Percentiles rank a stretch among this genome's conserved stretches.
Conservation (phyloP, 2,797 vertebrate species). For the Stomatorhinus walkeri region DNA sequence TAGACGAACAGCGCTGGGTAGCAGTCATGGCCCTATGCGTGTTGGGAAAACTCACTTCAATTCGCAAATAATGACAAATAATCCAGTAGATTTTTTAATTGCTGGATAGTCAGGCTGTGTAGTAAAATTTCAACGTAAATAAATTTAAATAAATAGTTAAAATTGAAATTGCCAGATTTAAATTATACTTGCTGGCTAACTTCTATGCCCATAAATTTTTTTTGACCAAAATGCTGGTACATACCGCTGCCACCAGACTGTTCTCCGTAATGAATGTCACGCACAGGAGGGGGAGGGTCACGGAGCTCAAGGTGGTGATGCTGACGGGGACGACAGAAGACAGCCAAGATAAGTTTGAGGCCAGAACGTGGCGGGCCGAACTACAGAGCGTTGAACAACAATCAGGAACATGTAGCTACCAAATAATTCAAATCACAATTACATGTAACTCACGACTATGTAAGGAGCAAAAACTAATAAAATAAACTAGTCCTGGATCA, state of each 20-base stretch:
- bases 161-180: not conserved
- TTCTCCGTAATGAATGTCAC: conserved; percentile 93
- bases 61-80: not conserved
- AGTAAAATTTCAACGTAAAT: not conserved
- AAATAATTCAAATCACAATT: not conserved
- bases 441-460: not conserved
- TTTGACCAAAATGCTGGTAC: conserved; percentile 37
- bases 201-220: not conserved
- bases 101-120: not conserved
- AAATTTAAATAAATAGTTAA: not conserved
- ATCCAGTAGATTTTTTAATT: not conserved
- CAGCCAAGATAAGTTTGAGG: not conserved
- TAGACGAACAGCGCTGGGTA: conserved; percentile 86
- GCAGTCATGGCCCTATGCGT: conserved; percentile 84
- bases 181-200: not conserved
- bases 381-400: not conserved
- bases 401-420: not conserved
- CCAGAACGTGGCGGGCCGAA: not conserved
- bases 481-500: not conserved
- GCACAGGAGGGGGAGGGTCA: conserved; percentile 81
- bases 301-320: conserved; percentile 67
- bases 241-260: conserved; percentile 88
- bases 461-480: not conserved
- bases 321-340: conserved; percentile 43
- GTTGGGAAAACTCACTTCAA: not conserved